Conservation (phyloP, 92 coral and sea anemone species). For the Zoanthus solanderi region DNA sequence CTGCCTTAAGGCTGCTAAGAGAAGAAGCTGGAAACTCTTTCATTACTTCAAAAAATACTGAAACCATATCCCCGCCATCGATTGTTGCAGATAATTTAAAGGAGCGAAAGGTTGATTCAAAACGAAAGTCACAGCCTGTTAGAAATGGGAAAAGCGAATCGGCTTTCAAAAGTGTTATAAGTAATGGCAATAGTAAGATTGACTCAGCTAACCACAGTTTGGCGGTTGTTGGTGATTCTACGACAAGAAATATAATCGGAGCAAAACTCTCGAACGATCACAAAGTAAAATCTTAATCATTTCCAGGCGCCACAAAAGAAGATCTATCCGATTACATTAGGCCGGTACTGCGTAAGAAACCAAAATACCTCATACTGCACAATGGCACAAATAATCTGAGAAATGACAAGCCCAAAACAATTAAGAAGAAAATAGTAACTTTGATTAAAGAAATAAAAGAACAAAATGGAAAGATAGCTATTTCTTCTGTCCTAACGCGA, state of each 20-base stretch:
- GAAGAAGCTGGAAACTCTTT: too few species aligned
- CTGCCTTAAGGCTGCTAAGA: too few species aligned
- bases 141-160: constrained; percentile 22
- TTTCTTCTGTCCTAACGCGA: constrained; percentile 26
- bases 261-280: constrained; percentile 20
- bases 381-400: constrained; percentile 50
- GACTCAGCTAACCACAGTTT: neutral
- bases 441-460: constrained; percentile 42
- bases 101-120: too few species aligned
- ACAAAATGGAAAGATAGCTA: constrained; percentile 38
- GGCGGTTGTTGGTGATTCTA: constrained; percentile 28
- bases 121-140: neutral
- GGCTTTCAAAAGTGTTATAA: neutral
- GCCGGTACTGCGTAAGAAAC: constrained; percentile 49
- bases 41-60: too few species aligned
- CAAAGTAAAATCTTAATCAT: constrained; percentile 46
- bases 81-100: too few species aligned
- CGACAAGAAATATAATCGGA: constrained; percentile 41
- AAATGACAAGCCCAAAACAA: constrained; percentile 32
- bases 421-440: constrained; percentile 41
- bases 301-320: constrained; percentile 57
- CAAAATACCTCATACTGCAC: constrained; percentile 45
- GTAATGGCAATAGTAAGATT: neutral
- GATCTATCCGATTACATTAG: constrained; percentile 39
- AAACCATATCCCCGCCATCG: too few species aligned